A percentile compares a stretch with the other conserved stretches of the same genome.
Conservation (phyloP, 2,113 vertebrate species). For the Centrocercus urophasianus region DNA sequence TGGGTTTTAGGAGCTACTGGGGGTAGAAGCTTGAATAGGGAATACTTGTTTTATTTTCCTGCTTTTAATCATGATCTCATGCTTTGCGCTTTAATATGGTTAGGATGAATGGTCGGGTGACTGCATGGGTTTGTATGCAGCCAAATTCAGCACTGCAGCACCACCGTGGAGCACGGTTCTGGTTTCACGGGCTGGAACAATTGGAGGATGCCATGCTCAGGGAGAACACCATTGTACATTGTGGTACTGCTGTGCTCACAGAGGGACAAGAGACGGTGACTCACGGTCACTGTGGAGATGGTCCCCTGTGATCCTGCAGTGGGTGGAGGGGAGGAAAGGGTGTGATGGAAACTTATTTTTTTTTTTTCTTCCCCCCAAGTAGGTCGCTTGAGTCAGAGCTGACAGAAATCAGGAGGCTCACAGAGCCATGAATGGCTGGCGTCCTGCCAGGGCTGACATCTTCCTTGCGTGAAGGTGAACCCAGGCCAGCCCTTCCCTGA, state of each 20-base stretch:
- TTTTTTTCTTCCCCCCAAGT: fast-evolving
- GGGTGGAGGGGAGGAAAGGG: conserved; percentile 60
- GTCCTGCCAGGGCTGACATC: conserved; percentile 53
- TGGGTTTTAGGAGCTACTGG: background rate
- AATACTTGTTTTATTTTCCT: background rate
- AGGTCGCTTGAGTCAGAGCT: conserved; percentile 37
- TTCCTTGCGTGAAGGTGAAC: conserved; percentile 60
- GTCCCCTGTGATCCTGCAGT: conserved; percentile 3
- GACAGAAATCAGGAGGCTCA: conserved; percentile 34
- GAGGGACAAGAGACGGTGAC: background rate
- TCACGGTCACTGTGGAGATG: background rate
- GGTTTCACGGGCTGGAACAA: background rate
- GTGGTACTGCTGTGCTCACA: background rate
- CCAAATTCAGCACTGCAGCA: background rate
- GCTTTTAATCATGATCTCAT: background rate
- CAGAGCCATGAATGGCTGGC: conserved; percentile 55
- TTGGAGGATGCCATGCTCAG: fast-evolving
- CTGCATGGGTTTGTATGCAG: background rate
- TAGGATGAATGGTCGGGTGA: background rate
- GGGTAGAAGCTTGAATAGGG: background rate
- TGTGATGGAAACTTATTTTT: background rate
- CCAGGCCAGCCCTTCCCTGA: conserved; percentile 58
- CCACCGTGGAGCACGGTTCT: fast-evolving
- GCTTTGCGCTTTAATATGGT: background rate
- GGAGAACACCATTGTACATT: background rate